Evolutionary conservation across 2,797 vertebrate species (phyloP), one percentile per base, ranked within the genome.

Genomic region (Aselliscus stoliczkanus): DNA sequence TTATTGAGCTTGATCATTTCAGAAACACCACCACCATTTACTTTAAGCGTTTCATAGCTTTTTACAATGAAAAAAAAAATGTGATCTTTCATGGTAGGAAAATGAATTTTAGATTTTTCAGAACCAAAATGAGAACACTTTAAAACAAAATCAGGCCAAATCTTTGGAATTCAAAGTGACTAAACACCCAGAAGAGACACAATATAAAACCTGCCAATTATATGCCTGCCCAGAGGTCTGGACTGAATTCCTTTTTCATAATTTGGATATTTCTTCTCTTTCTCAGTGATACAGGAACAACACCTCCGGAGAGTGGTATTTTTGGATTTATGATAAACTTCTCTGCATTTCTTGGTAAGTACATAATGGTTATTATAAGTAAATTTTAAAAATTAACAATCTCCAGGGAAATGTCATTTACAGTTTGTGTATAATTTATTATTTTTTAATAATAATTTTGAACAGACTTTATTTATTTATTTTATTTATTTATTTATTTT

Each of bases 251-350:
- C 25, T 50, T 62, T 85, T 29, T 62, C 95, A 96, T 95, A 81
- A 97, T 47, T 42, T 15, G 2, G 29, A 29, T 83, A 31, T 97
- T 83, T 67, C 73, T 85, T 98, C 93, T 96, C 64, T 90, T 97
- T 96, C 96, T 17, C 96, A 99, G 99, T 73, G 99, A 99, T 88
- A 99, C 99, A 69, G 99, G 98, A 91, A 98, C 99, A 25, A 97
- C 96, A 5, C 99, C 99, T 69, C 99, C 99, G 1, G 99, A 99
- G 97, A 99, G 99, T 64, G 99, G 99, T 88, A 97, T 99, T 70
- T 99, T 99, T 98, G 99, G 99, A 62, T 98, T 99, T 97, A 99
- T 99, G 99, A 99, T 99, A 42, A 99, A 99, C 89, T 98, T 99
- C 95, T 99, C 99, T 52, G 98, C 99, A 39, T 99, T 99, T 97